Evolutionary conservation across 2,797 vertebrate genomes (phyloP).

Genomic region (Corythornis leucogaster): DNA sequence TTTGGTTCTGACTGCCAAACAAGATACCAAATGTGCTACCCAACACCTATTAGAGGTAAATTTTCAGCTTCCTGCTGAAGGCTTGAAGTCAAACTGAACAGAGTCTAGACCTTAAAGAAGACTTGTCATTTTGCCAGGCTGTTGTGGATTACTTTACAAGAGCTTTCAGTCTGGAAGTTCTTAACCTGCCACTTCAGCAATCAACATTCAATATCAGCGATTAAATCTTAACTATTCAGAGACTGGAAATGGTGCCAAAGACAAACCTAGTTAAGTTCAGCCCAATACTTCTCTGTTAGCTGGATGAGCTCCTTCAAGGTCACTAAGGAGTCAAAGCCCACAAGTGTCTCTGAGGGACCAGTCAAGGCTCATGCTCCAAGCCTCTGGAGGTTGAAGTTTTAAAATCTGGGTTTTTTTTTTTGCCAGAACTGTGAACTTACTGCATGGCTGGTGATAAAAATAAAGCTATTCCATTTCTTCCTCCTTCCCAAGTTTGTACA

Average conservation of each 20-base stretch:
- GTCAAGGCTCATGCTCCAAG: neutral
- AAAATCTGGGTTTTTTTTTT: conserved; percentile 6
- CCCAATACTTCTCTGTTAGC: neutral
- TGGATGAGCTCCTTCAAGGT: neutral
- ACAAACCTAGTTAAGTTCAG: conserved; percentile 5
- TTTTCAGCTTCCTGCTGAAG: neutral
- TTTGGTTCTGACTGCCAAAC: neutral
- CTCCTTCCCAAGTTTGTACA: neutral
- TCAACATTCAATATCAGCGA: conserved; percentile 25
- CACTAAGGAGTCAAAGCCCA: neutral
- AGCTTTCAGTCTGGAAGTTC: conserved; percentile 11
- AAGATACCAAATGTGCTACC: neutral
- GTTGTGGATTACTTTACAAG: neutral
- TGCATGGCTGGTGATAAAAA: neutral
- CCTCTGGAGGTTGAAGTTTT: conserved; percentile 25
- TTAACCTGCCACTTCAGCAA: conserved; percentile 21
- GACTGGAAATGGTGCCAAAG: conserved; percentile 22
- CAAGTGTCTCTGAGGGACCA: neutral
- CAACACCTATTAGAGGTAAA: neutral
- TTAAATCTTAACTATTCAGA: conserved; percentile 20
- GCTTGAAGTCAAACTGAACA: neutral
- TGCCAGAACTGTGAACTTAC: neutral
- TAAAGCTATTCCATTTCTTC: neutral
- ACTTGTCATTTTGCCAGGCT: neutral
- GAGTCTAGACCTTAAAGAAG: neutral